phyloP scores from a whole-genome alignment of 2,113 vertebrate species.

The Caranx melampygus region DNA sequence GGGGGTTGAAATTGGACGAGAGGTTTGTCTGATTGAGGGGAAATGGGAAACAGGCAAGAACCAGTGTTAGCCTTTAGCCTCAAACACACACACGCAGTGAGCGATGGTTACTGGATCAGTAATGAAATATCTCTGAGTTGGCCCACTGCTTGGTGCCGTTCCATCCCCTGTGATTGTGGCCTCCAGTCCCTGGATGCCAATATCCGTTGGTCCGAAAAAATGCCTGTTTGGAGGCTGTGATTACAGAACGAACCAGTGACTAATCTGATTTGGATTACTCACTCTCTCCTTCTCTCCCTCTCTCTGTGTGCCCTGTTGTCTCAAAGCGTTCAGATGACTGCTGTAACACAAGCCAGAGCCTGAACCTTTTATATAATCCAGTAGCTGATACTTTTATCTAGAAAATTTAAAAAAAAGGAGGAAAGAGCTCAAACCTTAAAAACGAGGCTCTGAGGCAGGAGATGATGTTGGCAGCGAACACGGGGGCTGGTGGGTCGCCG shows the following conservation, averaged over 20 bases:
- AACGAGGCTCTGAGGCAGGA: background rate
- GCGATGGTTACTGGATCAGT: constrained; percentile 48
- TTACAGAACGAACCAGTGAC: constrained; percentile 48
- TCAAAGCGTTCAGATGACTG: background rate
- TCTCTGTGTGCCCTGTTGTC: background rate
- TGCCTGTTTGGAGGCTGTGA: constrained; percentile 36
- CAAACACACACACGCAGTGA: constrained; percentile 23
- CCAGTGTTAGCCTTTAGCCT: constrained; percentile 57
- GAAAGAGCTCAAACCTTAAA: constrained; percentile 12
- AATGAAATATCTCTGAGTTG: constrained; percentile 50
- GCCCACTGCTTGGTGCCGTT: constrained; percentile 30
- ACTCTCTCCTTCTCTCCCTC: constrained; percentile 20
- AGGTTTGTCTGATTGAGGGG: constrained; percentile 75
- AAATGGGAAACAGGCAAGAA: constrained; percentile 78
- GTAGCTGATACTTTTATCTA: constrained; percentile 1
- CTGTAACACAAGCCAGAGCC: constrained; percentile 7
- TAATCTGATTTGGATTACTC: constrained; percentile 55
- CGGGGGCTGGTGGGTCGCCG: background rate
- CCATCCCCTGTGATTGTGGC: constrained; percentile 41
- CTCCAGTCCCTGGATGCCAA: constrained; percentile 42
- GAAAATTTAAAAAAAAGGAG: constrained; percentile 12
- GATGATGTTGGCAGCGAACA: background rate
- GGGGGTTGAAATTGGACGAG: constrained; percentile 69
- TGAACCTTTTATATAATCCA: background rate
- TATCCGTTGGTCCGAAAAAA: constrained; percentile 25